Conservation (phyloP, 2,888 invertebrate species). For the Hedychridium roseum region DNA sequence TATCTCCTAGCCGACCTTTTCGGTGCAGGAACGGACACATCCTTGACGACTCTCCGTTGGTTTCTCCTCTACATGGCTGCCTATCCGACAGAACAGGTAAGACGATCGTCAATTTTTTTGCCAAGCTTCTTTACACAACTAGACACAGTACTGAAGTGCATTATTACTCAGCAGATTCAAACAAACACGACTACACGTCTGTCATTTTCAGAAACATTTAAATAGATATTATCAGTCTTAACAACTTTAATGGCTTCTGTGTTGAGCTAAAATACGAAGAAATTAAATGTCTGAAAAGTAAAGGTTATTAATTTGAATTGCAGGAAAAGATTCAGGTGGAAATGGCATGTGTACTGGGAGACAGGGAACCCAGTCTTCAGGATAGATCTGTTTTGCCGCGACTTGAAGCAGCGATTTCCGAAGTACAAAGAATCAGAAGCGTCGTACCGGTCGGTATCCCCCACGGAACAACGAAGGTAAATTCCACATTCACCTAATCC, state of each 20-base stretch:
- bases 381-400: slow-evolving; percentile 69
- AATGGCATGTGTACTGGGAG: slow-evolving; percentile 57
- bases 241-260: no score
- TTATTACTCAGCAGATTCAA: no score
- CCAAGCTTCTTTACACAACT: not conserved
- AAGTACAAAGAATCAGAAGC: slow-evolving; percentile 80
- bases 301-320: slow-evolving; percentile 5
- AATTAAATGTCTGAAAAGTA: no score
- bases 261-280: no score
- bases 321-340: slow-evolving; percentile 72
- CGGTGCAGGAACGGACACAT: slow-evolving; percentile 87
- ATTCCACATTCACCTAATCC: no score
- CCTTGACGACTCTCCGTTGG: slow-evolving; percentile 82
- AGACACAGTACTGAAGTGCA: no score
- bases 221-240: no score
- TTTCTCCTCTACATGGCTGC: slow-evolving; percentile 80
- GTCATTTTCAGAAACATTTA: no score
- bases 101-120: slow-evolving; percentile 8
- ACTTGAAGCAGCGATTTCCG: slow-evolving; percentile 79
- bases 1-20: slow-evolving; percentile 84
- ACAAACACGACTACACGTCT: no score
- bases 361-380: slow-evolving; percentile 64
- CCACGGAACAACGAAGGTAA: slow-evolving; percentile 74
- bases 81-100: slow-evolving; percentile 73
- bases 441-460: slow-evolving; percentile 87